Percentiles rank a stretch among this genome's conserved stretches.
Evolutionary conservation across 2,113 vertebrate genomes (phyloP).

Genomic region (Ploceus nigricollis): DNA sequence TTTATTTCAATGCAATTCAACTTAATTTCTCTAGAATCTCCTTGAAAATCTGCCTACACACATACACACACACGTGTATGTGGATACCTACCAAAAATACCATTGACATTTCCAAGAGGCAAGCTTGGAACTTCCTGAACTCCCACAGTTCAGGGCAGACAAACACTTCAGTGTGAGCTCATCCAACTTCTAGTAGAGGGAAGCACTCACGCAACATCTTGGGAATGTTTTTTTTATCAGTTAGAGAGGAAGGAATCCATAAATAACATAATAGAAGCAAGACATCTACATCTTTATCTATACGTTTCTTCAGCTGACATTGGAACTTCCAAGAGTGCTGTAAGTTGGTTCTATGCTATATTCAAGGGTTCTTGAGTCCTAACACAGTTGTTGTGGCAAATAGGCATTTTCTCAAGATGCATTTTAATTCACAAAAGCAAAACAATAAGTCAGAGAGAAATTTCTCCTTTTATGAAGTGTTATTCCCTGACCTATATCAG

Average conservation of each 20-base stretch:
- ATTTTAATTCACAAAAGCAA: slow-evolving; percentile 43
- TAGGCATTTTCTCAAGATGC: background rate
- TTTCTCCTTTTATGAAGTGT: slow-evolving; percentile 49
- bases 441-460: slow-evolving; percentile 59
- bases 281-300: background rate
- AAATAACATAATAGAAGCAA: background rate
- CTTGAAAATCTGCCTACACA: background rate
- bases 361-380: background rate
- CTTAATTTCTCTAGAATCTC: background rate
- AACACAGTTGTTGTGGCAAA: background rate
- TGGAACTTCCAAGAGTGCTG: background rate
- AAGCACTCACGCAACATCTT: background rate
- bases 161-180: background rate
- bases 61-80: rapidly evolving
- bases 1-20: background rate
- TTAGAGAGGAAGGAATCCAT: background rate
- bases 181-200: background rate
- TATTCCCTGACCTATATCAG: slow-evolving; percentile 72
- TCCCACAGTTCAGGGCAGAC: background rate
- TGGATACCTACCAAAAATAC: background rate
- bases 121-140: background rate
- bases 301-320: background rate
- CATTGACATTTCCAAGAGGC: background rate
- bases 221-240: background rate
- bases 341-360: background rate